These are phyloP conservation scores for Drosophila lacteicornis DNA, from an alignment of 1,140 invertebrate species.

Conservation along the genomic window DNA sequence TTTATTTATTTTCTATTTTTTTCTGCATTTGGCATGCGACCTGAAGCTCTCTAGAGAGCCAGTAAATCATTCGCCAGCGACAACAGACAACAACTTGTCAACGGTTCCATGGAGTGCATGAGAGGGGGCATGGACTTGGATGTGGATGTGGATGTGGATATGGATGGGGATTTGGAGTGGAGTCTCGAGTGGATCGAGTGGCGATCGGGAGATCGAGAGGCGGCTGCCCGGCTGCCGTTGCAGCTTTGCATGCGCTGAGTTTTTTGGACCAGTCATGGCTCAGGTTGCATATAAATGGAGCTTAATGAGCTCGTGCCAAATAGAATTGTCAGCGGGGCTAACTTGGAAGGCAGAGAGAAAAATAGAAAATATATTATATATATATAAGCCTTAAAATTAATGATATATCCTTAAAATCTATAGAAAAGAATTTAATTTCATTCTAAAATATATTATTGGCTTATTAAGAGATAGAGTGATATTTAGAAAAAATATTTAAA, in stretches of 20 bases:
- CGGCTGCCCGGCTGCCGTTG: constrained; percentile 30
- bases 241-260: constrained; percentile 27
- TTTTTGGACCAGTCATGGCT: constrained; percentile 77
- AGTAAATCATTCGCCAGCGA: constrained; percentile 79
- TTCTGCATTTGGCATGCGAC: constrained; percentile 51
- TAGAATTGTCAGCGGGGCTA: constrained; percentile 74
- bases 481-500: too few species aligned
- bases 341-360: constrained; percentile 12
- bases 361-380: too few species aligned
- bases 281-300: constrained; percentile 83
- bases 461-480: too few species aligned
- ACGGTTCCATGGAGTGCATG: constrained; percentile 42
- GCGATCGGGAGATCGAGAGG: constrained; percentile 42
- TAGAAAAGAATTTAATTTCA: too few species aligned
- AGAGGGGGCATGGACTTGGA: constrained; percentile 28
- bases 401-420: too few species aligned
- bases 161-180: constrained; percentile 20
- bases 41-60: constrained; percentile 51
- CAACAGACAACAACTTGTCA: constrained; percentile 83
- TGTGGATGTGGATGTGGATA: constrained; percentile 4
- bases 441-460: too few species aligned
- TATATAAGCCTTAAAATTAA: too few species aligned
- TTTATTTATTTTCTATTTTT: constrained; percentile 19
- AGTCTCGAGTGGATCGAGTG: constrained; percentile 46
- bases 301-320: constrained; percentile 84